Conservation (phyloP, 2,888 invertebrate genomes). For the Drosophila acutilabella region DNA sequence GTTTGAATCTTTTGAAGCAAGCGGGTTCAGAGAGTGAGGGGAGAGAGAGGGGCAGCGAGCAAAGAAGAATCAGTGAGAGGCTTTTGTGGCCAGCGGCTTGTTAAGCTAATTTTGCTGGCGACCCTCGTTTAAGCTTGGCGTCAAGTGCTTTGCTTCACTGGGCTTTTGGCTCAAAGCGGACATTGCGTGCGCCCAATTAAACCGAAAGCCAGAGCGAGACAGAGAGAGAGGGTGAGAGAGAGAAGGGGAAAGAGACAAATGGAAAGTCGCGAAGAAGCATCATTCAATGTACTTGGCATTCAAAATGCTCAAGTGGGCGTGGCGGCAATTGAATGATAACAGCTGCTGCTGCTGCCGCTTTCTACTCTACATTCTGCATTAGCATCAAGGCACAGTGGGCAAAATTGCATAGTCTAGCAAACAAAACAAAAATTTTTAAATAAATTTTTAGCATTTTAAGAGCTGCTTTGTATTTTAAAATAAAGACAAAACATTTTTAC, state of each 20-base stretch:
- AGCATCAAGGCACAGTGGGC: slow-evolving; percentile 9
- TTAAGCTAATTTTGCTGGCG: slow-evolving; percentile 57
- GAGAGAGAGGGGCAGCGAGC: background rate
- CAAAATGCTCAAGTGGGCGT: slow-evolving; percentile 59
- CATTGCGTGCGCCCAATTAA: slow-evolving; percentile 65
- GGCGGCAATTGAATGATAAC: slow-evolving; percentile 73
- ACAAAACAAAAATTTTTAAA: too few relatives aligned
- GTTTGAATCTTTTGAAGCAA: background rate
- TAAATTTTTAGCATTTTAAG: too few relatives aligned
- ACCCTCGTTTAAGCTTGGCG: slow-evolving; percentile 32
- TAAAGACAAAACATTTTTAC: too few relatives aligned
- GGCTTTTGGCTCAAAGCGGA: slow-evolving; percentile 19
- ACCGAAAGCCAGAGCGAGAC: slow-evolving; percentile 3
- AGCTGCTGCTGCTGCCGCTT: slow-evolving; percentile 35
- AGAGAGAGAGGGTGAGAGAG: background rate
- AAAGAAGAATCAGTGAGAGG: slow-evolving; percentile 11
- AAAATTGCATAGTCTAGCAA: background rate
- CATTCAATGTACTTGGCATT: slow-evolving; percentile 56
- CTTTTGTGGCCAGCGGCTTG: slow-evolving; percentile 40
- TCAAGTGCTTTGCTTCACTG: slow-evolving; percentile 39
- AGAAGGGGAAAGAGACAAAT: slow-evolving; percentile 20
- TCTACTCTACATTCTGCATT: slow-evolving; percentile 19
- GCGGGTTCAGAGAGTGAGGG: background rate
- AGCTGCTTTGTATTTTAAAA: too few relatives aligned
- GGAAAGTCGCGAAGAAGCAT: slow-evolving; percentile 31